These are phyloP conservation scores for Nycticorax nycticorax DNA, from an alignment of 2,113 vertebrate species.

Conservation along the genomic window DNA sequence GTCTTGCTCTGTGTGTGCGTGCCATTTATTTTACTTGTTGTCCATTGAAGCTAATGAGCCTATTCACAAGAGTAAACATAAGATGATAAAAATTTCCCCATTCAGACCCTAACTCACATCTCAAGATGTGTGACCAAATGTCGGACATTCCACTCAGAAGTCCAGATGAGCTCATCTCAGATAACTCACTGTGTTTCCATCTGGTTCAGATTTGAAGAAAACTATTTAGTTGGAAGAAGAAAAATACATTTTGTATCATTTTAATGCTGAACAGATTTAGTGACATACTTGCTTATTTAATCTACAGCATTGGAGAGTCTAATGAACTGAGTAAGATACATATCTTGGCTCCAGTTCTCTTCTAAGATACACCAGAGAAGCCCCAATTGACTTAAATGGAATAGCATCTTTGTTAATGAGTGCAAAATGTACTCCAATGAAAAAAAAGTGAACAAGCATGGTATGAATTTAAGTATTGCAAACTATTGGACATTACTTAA, in stretches of 20 bases:
- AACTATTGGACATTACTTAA: conserved; percentile 37
- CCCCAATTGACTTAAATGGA: conserved; percentile 42
- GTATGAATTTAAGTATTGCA: conserved; percentile 3
- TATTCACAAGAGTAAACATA: conserved; percentile 36
- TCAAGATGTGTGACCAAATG: conserved; percentile 53
- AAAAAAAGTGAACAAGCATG: neutral
- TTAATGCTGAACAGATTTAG: conserved; percentile 80
- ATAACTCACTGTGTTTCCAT: conserved; percentile 74
- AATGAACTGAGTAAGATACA: conserved; percentile 72
- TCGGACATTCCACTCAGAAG: conserved; percentile 68
- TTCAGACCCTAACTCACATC: conserved; percentile 43
- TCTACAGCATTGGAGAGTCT: conserved; percentile 63
- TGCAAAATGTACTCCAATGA: neutral
- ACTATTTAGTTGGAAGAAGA: conserved; percentile 75
- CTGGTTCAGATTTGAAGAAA: conserved; percentile 78
- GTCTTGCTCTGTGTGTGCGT: neutral
- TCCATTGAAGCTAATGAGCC: conserved; percentile 1
- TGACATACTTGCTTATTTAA: conserved; percentile 76
- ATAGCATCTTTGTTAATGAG: conserved; percentile 28
- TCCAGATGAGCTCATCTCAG: conserved; percentile 76
- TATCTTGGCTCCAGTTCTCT: conserved; percentile 39
- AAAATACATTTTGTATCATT: conserved; percentile 79
- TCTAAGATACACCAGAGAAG: conserved; percentile 39
- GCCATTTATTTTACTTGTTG: neutral
- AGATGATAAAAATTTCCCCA: conserved; percentile 21